phyloP scores from a whole-genome alignment of 2,113 vertebrate species.

The Ceyx margarethae region DNA sequence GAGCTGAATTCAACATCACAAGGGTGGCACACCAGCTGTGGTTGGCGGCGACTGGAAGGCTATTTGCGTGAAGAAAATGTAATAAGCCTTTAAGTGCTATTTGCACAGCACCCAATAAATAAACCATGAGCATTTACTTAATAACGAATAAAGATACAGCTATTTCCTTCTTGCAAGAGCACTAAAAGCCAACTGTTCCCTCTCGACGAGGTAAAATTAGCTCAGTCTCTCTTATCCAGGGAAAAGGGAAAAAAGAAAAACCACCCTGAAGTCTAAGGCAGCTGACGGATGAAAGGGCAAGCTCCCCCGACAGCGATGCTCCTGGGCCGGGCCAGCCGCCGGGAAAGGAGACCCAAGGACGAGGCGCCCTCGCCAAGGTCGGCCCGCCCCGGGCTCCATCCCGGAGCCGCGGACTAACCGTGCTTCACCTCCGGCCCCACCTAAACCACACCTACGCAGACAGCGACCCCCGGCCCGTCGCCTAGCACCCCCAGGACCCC shows the following conservation, averaged over 20 bases:
- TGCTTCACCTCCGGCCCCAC: background rate
- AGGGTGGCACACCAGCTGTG: background rate
- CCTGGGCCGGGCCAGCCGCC: background rate
- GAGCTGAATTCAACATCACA: background rate
- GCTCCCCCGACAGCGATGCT: conserved; percentile 27
- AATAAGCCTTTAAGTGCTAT: background rate
- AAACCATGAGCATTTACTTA: background rate
- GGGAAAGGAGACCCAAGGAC: conserved; percentile 69
- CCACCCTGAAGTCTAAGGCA: background rate
- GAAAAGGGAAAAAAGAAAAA: background rate
- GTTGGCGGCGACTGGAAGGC: background rate
- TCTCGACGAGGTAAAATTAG: background rate
- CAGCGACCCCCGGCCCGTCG: background rate
- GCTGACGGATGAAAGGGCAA: background rate
- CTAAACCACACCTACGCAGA: background rate
- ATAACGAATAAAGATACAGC: background rate
- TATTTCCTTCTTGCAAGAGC: background rate
- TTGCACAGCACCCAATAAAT: background rate
- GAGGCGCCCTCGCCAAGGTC: conserved; percentile 75
- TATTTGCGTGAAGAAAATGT: background rate
- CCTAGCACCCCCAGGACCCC: background rate
- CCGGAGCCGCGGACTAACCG: background rate
- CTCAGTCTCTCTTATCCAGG: background rate
- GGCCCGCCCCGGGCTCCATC: background rate
- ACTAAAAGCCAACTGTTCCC: background rate